phyloP scores from a whole-genome alignment of 2,888 invertebrate species.

The Micoletzkya japonica region DNA sequence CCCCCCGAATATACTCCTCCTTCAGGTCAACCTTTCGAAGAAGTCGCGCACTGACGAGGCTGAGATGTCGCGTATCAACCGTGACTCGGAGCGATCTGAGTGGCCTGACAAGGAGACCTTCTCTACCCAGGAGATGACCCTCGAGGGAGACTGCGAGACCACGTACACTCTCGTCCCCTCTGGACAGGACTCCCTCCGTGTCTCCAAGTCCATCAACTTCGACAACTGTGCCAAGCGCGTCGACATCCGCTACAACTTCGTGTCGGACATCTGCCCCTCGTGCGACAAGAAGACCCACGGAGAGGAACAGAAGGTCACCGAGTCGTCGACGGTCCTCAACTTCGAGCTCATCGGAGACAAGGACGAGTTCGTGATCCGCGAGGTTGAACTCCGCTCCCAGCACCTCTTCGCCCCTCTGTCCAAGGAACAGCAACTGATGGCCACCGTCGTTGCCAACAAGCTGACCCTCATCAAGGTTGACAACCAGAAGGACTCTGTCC shows the following conservation, averaged over 20 bases:
- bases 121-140: conserved; percentile 30
- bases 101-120: conserved; percentile 15
- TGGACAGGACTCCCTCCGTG: conserved; percentile 30
- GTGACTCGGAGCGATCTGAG: neutral
- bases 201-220: conserved; percentile 64
- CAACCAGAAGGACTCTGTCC: conserved; percentile 11
- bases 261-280: conserved; percentile 34
- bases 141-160: conserved; percentile 57
- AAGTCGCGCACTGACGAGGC: conserved; percentile 14
- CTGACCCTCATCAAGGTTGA: conserved; percentile 32
- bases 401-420: conserved; percentile 40
- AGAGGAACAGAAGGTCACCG: conserved; percentile 5
- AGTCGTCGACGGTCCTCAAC: conserved; percentile 35
- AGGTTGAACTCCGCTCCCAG: conserved; percentile 25
- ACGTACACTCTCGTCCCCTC: conserved; percentile 35
- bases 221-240: conserved; percentile 64
- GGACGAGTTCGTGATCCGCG: conserved; percentile 25
- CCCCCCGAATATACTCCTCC: neutral
- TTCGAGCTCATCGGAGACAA: conserved; percentile 27
- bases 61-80: conserved; percentile 8
- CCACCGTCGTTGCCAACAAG: conserved; percentile 34
- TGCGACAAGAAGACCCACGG: conserved; percentile 33
- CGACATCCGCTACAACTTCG: conserved; percentile 36
- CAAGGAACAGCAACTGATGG: conserved; percentile 31
- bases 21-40: conserved; percentile 23